phyloP scores from a whole-genome alignment of 2,888 invertebrate species.

The Rhaphigaster nebulosa region DNA sequence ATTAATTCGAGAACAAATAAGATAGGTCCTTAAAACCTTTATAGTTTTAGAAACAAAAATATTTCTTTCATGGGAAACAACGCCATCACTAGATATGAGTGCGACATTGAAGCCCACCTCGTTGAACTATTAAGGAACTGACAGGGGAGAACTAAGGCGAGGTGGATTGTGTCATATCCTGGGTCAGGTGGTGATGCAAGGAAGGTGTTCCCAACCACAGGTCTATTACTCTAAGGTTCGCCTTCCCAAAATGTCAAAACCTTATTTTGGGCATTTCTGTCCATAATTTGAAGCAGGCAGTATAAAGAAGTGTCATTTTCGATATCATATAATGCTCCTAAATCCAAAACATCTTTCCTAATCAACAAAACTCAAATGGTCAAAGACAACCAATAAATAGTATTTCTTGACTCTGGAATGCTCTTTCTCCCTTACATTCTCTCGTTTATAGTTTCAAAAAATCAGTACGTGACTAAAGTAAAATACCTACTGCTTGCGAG shows the following conservation, averaged over 20 bases:
- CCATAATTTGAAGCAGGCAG: neutral
- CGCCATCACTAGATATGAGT: neutral
- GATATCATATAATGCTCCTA: neutral
- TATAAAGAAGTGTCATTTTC: neutral
- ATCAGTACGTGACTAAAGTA: too few species aligned
- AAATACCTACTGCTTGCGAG: too few species aligned
- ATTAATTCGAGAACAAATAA: too few species aligned
- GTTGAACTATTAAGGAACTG: conserved; percentile 16
- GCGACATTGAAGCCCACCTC: neutral
- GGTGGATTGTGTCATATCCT: conserved; percentile 39
- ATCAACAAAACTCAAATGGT: neutral
- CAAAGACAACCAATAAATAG: neutral
- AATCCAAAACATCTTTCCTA: neutral
- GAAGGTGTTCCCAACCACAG: neutral
- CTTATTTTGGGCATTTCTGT: neutral
- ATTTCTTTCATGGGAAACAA: neutral
- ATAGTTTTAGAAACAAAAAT: too few species aligned
- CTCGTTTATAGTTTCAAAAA: too few species aligned
- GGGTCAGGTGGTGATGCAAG: neutral
- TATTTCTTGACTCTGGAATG: too few species aligned
- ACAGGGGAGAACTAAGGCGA: neutral
- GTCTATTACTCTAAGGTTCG: neutral
- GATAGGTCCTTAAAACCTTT: too few species aligned
- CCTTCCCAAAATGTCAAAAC: neutral
- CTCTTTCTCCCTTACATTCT: too few species aligned